Conservation (phyloP, 2,888 invertebrate species). For the Pachliopta kotzebuea region DNA sequence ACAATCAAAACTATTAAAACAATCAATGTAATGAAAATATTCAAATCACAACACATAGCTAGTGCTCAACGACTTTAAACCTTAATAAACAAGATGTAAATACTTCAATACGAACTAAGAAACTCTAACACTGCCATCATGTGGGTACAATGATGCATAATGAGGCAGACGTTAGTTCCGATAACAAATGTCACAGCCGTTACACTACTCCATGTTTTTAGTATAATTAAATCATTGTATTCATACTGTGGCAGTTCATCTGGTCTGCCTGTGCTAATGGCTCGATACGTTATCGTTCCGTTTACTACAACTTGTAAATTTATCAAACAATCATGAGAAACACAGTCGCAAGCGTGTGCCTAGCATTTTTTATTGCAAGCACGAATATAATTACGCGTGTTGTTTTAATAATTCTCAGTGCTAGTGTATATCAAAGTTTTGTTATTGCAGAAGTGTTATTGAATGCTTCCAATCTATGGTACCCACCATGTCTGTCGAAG, state of each 20-base stretch:
- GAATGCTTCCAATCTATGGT: constrained; percentile 60
- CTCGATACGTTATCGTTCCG: not conserved
- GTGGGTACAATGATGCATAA: constrained; percentile 23
- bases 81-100: not conserved
- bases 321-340: constrained; percentile 22
- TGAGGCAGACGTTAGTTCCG: constrained; percentile 22
- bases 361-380: constrained; percentile 49
- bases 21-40: too few species aligned
- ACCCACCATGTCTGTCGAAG: constrained; percentile 58
- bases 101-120: constrained; percentile 5
- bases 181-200: constrained; percentile 27
- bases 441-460: constrained; percentile 65
- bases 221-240: constrained; percentile 11
- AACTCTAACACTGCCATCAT: not conserved
- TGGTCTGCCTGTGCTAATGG: constrained; percentile 6
- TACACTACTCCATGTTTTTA: constrained; percentile 5
- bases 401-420: constrained; percentile 57
- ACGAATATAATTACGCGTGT: constrained; percentile 55
- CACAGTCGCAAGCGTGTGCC: constrained; percentile 21
- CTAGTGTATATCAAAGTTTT: constrained; percentile 62
- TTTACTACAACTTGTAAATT: constrained; percentile 19
- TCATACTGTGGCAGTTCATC: constrained; percentile 8
- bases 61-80: constrained; percentile 10
- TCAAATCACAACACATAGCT: too few species aligned
- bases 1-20: too few species aligned